These are phyloP conservation scores for Pan troglodytes DNA, from an alignment of 2,113 vertebrate species.

Conservation along the genomic window NHGRI_mPanTro3-v2.1_pri NC_072402.2:156390501-156391000, in stretches of 20 bases:
- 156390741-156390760: conserved; percentile 95
- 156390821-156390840: conserved; percentile 92
- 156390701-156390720: conserved; percentile 95
- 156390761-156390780: conserved; percentile 95
- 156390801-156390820: conserved; percentile 97
- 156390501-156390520: conserved; percentile 98
- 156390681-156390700: conserved; percentile 95
- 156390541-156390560: conserved; percentile 94
- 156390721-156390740: conserved; percentile 97
- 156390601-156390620: conserved; percentile 91
- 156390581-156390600: conserved; percentile 91
- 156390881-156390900: conserved; percentile 94
- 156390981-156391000: conserved; percentile 74
- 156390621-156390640: conserved; percentile 97
- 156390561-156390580: conserved; percentile 90
- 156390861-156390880: conserved; percentile 90
- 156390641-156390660: conserved; percentile 95
- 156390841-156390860: conserved; percentile 92
- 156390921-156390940: conserved; percentile 92
- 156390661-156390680: conserved; percentile 89
- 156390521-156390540: conserved; percentile 95
- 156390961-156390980: conserved; percentile 91
- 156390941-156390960: conserved; percentile 95
- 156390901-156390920: conserved; percentile 92
- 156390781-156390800: conserved; percentile 99